Conservation (phyloP, 2,113 vertebrate genomes). For the Seriola rivoliana region DNA sequence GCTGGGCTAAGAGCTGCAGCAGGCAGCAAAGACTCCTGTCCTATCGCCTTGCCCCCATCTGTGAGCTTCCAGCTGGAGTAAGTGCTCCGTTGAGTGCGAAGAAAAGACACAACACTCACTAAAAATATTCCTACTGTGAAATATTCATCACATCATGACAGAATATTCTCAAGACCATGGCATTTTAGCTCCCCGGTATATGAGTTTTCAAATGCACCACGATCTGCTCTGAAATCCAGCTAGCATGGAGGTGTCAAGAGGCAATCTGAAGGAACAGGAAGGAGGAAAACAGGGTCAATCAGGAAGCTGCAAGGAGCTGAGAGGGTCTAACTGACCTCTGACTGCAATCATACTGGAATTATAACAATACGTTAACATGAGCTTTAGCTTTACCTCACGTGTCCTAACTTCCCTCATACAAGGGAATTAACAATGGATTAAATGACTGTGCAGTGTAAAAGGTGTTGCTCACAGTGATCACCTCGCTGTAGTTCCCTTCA, state of each 20-base stretch:
- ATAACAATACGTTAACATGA: slow-evolving; percentile 8
- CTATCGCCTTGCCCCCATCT: slow-evolving; percentile 34
- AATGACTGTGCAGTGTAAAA: background rate
- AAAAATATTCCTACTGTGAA: slow-evolving; percentile 77
- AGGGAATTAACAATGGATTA: background rate
- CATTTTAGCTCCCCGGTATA: slow-evolving; percentile 61
- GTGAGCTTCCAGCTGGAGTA: slow-evolving; percentile 49
- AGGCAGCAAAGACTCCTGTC: slow-evolving; percentile 15
- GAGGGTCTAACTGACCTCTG: slow-evolving; percentile 24
- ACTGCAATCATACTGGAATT: slow-evolving; percentile 21
- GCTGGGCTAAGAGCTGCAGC: slow-evolving; percentile 37
- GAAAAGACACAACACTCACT: slow-evolving; percentile 62
- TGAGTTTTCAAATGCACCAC: slow-evolving; percentile 47
- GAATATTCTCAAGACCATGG: slow-evolving; percentile 69
- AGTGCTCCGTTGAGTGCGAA: slow-evolving; percentile 51
- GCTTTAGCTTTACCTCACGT: slow-evolving; percentile 25
- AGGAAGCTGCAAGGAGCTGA: slow-evolving; percentile 39
- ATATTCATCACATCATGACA: slow-evolving; percentile 77
- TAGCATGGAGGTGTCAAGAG: slow-evolving; percentile 52
- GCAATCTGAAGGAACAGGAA: slow-evolving; percentile 33
- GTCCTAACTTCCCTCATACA: background rate
- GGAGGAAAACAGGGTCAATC: slow-evolving; percentile 57
- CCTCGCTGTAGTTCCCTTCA: background rate
- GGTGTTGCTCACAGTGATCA: background rate
- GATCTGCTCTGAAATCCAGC: slow-evolving; percentile 31